These are phyloP conservation scores for Morone saxatilis DNA, from an alignment of 2,113 vertebrate species.

Conservation along the genomic window DNA sequence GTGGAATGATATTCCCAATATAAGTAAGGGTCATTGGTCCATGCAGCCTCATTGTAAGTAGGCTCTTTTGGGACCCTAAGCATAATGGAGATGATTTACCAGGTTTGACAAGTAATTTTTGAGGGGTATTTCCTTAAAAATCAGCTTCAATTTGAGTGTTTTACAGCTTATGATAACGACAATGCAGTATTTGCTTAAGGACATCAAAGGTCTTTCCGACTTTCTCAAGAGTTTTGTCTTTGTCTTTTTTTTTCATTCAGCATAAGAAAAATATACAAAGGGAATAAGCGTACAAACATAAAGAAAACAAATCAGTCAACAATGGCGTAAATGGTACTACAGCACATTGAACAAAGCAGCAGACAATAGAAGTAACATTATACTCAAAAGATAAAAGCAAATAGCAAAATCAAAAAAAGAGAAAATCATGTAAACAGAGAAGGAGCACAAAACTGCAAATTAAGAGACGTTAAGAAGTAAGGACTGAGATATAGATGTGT, in stretches of 20 bases:
- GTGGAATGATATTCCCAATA: conserved; percentile 40
- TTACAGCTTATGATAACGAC: conserved; percentile 29
- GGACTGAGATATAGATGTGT: too few species aligned
- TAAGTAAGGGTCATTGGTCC: conserved; percentile 25
- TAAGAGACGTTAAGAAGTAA: too few species aligned
- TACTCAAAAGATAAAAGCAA: too few species aligned
- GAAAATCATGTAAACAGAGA: too few species aligned
- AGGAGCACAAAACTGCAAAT: too few species aligned
- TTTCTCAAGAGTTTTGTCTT: conserved; percentile 13
- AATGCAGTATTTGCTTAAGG: conserved; percentile 25
- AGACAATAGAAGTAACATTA: too few species aligned
- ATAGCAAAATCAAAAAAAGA: too few species aligned
- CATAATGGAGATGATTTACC: conserved; percentile 44
- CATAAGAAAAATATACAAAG: too few species aligned
- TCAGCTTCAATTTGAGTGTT: conserved; percentile 14
- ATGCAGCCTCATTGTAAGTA: conserved; percentile 22
- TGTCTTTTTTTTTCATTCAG: not conserved
- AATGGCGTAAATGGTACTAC: too few species aligned
- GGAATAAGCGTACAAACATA: too few species aligned
- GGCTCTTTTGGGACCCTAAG: conserved; percentile 43
- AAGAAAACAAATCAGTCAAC: too few species aligned
- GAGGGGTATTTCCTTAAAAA: conserved; percentile 38
- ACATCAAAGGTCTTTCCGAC: conserved; percentile 1
- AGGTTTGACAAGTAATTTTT: conserved; percentile 56
- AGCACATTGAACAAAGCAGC: too few species aligned